Evolutionary conservation across 2,888 invertebrate genomes (phyloP).

Genomic region (Eupithecia subumbrata): DNA sequence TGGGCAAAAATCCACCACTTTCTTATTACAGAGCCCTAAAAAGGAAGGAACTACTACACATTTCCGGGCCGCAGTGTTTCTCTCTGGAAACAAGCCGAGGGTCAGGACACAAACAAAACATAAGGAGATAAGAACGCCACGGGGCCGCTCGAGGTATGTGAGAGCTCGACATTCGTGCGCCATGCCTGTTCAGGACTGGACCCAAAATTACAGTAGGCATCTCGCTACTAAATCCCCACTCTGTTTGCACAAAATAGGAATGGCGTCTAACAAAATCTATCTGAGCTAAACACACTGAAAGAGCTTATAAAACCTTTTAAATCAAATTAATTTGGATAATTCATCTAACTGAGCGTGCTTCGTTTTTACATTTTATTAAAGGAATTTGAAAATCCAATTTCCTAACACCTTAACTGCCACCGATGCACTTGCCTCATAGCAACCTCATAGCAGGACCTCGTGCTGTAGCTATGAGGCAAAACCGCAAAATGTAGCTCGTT

Average conservation of each 20-base stretch:
- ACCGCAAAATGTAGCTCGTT: no score
- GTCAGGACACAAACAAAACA: conserved; percentile 36
- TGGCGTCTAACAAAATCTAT: no score
- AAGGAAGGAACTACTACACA: conserved; percentile 16
- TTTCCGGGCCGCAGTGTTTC: conserved; percentile 8
- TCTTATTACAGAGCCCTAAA: background rate
- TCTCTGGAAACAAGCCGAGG: conserved; percentile 27
- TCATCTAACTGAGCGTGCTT: background rate
- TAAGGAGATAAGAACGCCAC: conserved; percentile 34
- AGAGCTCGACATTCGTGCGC: conserved; percentile 22
- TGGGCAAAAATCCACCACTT: background rate
- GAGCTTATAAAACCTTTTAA: background rate
- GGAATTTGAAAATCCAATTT: background rate
- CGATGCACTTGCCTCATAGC: no score
- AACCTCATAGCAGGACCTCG: no score
- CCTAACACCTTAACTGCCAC: background rate
- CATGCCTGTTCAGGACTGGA: background rate
- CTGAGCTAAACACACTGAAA: background rate
- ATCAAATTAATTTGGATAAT: background rate
- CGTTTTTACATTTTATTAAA: background rate
- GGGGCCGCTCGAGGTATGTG: conserved; percentile 27
- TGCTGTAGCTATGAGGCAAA: no score
- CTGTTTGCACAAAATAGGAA: background rate
- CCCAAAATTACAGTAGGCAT: no score
- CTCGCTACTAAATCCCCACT: no score